Base-by-base conservation (phyloP, 2,888 invertebrate species). In the Mesorhabditis sp. region DNA sequence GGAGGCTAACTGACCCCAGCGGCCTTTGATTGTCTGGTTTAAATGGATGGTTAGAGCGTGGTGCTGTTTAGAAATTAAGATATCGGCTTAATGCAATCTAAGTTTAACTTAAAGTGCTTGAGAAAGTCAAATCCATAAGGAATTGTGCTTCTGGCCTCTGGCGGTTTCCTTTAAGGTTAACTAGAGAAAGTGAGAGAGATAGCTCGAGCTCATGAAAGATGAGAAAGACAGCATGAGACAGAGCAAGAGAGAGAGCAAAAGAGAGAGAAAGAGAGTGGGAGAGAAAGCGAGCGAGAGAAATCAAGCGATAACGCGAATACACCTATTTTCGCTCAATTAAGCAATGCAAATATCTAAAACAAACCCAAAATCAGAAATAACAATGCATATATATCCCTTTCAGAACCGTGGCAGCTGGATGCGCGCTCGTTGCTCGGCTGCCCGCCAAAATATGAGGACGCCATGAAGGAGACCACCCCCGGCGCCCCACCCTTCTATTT, bases 371-470 rank as follows among this genome's bases (percentile, higher is more conserved):
- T 28, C 28, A 28, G 28, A 28, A 28, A 28, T 28, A 28, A 28
- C 28, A 28, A 28, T 28, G 28, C 28, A 28, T 28, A 28, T 28
- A 28, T 1, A 50, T 13, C 7, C 7, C 58, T 50, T 50, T 50
- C 58, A 50, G 58, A 50, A 13, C n/a, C n/a, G 10, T 50, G 58
- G 58, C 10, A 50, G n/a, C n/a, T 50, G 58, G 58, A 50, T 50
- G 58, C 58, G n/a, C 58, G 58, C n/a, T n/a, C 10, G 7, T 50
- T 50, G n/a, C n/a, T 50, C 10, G 58, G 58, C 7, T 50, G 58
- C n/a, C 58, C 58, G 58, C 58, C 58, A 50, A 50, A 50, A 50
- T 50, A 50, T n/a, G 58, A 50, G 58, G 58, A 50, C n/a, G 58
- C 58, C 7, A 50, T 50, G 58, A 50, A 50, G n/a, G 58, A 50